phyloP scores from a whole-genome alignment of 2,113 vertebrate genomes.

The Tachysurus vachellii region DNA sequence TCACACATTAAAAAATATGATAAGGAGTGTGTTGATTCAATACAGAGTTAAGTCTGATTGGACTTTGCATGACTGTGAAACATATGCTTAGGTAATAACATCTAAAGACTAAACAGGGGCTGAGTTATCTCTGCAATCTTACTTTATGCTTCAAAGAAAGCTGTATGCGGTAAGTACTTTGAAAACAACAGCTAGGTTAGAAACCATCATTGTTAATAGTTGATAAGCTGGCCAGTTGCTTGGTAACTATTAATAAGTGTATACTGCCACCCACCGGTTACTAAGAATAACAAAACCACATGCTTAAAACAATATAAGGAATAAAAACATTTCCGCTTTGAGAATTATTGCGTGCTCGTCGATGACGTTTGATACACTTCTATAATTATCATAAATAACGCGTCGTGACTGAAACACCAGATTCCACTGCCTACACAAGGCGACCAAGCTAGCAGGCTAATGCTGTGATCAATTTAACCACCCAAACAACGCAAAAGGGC shows the following conservation, averaged over 20 bases:
- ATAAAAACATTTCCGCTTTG: not conserved
- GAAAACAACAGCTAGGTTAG: not conserved
- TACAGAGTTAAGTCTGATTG: too few species aligned
- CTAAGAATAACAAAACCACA: not conserved
- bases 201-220: not conserved
- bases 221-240: conserved; percentile 13
- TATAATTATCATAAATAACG: not conserved
- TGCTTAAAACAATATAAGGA: conserved; percentile 8
- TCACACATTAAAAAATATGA: not conserved
- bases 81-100: not conserved
- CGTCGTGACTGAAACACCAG: not conserved
- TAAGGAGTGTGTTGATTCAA: not conserved
- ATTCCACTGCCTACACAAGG: not conserved
- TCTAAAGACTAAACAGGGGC: not conserved
- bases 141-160: not conserved
- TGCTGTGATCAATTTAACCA: conserved; percentile 25
- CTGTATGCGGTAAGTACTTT: not conserved
- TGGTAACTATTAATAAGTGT: conserved; percentile 24
- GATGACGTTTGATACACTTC: not conserved
- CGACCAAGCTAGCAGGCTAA: not conserved
- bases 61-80: not conserved
- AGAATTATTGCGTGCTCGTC: not conserved
- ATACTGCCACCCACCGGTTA: conserved; percentile 51
- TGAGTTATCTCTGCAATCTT: not conserved
- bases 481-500: not conserved